Conservation (phyloP, 2,113 vertebrate genomes). For the Clinocottus analis region DNA sequence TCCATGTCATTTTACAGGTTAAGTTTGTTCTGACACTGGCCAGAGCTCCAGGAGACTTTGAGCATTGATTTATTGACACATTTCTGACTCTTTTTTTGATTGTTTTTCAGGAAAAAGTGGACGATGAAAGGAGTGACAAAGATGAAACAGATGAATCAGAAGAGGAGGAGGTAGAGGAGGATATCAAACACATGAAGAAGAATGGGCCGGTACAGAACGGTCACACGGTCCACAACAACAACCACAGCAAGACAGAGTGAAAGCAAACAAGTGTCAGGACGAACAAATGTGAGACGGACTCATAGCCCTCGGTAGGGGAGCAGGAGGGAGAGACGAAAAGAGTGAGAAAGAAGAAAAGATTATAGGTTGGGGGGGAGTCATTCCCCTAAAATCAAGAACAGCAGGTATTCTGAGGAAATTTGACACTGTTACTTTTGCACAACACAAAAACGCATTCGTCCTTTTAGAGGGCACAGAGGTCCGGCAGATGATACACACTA, state of each 20-base stretch:
- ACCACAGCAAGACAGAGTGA: slow-evolving; percentile 87
- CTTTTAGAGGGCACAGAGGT: slow-evolving; percentile 58
- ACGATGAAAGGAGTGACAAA: slow-evolving; percentile 93
- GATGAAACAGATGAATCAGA: slow-evolving; percentile 93
- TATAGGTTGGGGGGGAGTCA: slow-evolving; percentile 4
- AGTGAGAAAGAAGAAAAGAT: slow-evolving; percentile 16
- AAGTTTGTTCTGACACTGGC: slow-evolving; percentile 15
- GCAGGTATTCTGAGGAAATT: slow-evolving; percentile 51
- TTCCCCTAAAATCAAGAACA: slow-evolving; percentile 58
- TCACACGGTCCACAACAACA: slow-evolving; percentile 88
- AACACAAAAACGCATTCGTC: slow-evolving; percentile 46
- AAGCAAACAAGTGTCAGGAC: slow-evolving; percentile 21
- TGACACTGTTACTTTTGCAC: slow-evolving; percentile 63
- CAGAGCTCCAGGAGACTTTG: slow-evolving; percentile 21
- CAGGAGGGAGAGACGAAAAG: slow-evolving; percentile 41
- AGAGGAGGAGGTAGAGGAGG: slow-evolving; percentile 88
- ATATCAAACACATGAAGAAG: slow-evolving; percentile 75
- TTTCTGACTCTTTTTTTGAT: not conserved
- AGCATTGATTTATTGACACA: slow-evolving; percentile 8
- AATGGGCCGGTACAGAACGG: slow-evolving; percentile 88
- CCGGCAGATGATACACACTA: slow-evolving; percentile 58
- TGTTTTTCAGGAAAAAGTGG: slow-evolving; percentile 81
- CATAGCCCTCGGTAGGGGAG: slow-evolving; percentile 43
- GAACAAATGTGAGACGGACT: slow-evolving; percentile 53
- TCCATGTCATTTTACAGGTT: not conserved